These are phyloP conservation scores for Capricornis sumatraensis DNA, from an alignment of 2,113 vertebrate species.

Conservation along the genomic window DNA sequence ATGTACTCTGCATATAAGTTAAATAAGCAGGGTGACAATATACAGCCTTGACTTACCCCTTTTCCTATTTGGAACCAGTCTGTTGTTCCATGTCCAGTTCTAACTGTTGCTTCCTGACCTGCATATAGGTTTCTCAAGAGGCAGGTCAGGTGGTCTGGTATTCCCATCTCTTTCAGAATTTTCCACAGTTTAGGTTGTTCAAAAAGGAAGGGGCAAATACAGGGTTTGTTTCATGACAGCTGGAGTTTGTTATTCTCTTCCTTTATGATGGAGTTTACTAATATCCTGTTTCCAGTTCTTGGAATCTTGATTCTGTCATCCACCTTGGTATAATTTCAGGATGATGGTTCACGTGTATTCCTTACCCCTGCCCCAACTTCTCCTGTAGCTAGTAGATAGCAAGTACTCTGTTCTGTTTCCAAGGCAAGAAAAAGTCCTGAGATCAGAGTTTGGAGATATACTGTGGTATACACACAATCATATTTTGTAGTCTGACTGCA, in stretches of 20 bases:
- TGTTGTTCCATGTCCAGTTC: no score
- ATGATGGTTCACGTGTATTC: neutral
- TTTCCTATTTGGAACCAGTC: no score
- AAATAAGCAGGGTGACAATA: no score
- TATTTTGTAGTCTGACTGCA: neutral
- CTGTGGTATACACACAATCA: neutral
- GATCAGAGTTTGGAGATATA: neutral
- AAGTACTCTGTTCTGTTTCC: neutral
- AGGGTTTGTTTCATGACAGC: neutral
- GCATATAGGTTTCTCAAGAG: no score
- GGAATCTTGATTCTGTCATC: neutral
- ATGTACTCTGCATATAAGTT: no score
- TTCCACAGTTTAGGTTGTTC: neutral
- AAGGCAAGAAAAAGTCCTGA: neutral
- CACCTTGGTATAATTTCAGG: neutral
- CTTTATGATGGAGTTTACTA: neutral
- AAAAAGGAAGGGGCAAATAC: neutral
- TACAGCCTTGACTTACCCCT: no score
- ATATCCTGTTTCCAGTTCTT: neutral
- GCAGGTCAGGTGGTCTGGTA: no score
- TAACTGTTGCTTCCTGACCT: no score
- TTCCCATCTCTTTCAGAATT: no score
- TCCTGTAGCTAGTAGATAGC: neutral
- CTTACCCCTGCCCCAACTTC: neutral
- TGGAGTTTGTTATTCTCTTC: neutral